These are phyloP conservation scores for Trachythela sp. DNA, from an alignment of 64 coral and sea anemone genomes.

Conservation along the genomic window DNA sequence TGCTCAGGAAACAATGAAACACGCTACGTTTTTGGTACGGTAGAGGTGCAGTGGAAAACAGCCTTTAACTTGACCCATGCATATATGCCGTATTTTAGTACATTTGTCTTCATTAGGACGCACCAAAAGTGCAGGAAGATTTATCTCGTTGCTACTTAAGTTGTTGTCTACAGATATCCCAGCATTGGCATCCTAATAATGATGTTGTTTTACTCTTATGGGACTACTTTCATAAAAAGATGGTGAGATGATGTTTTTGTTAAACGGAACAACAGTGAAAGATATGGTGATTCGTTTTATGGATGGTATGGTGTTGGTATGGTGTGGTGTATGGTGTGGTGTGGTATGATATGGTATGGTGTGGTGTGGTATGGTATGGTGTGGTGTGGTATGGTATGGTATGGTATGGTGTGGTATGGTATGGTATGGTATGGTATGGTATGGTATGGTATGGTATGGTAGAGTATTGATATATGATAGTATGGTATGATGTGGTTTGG, in stretches of 20 bases:
- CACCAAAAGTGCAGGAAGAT: background rate
- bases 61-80: too few relatives aligned
- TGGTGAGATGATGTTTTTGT: constrained; percentile 46
- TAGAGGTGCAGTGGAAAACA: too few relatives aligned
- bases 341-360: background rate
- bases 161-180: constrained; percentile 66
- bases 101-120: background rate
- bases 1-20: too few relatives aligned
- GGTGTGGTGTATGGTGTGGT: background rate
- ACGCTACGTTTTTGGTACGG: too few relatives aligned
- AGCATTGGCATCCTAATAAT: constrained; percentile 81
- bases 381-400: too few relatives aligned
- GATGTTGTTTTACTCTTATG: constrained; percentile 77
- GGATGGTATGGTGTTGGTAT: too few relatives aligned
- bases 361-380: background rate
- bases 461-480: background rate
- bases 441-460: background rate
- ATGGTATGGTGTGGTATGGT: background rate
- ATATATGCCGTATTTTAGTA: background rate
- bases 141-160: constrained; percentile 55
- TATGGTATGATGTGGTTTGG: too few relatives aligned
- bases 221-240: constrained; percentile 96
- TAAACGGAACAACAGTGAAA: too few relatives aligned
- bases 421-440: background rate
- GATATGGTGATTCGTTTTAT: too few relatives aligned